Evolutionary conservation across 2,888 invertebrate genomes (phyloP).

Genomic region (Chaitophorus viminalis): DNA sequence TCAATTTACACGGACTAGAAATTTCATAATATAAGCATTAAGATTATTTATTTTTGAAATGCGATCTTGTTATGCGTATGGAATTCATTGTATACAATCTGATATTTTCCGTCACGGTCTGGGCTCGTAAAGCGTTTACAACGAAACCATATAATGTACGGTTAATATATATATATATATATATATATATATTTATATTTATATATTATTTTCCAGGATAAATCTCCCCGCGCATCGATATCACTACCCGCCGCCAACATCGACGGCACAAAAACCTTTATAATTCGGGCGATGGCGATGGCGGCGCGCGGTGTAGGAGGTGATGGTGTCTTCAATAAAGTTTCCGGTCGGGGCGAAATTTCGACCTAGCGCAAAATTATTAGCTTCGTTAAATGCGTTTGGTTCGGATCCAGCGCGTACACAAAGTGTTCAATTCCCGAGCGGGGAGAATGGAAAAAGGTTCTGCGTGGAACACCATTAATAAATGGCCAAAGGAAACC

Average conservation of each 20-base stretch:
- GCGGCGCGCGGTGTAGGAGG: background rate
- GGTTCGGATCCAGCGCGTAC: constrained; percentile 47
- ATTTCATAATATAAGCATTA: background rate
- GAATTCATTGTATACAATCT: background rate
- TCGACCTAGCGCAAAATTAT: constrained; percentile 48
- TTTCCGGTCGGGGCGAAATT: constrained; percentile 54
- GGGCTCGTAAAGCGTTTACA: constrained; percentile 6
- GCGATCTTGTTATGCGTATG: background rate
- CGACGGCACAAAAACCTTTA: constrained; percentile 36
- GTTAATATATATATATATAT: background rate
- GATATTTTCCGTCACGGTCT: constrained; percentile 25
- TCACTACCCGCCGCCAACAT: background rate
- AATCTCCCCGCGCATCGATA: constrained; percentile 19
- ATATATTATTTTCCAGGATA: constrained; percentile 20
- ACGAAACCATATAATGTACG: constrained; percentile 39
- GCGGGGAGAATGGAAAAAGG: constrained; percentile 37
- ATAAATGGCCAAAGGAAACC: constrained; percentile 46
- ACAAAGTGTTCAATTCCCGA: constrained; percentile 55
- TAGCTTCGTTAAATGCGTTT: constrained; percentile 58
- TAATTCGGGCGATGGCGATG: constrained; percentile 18
- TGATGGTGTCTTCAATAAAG: constrained; percentile 45
- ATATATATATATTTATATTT: no score
- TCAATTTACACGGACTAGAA: background rate
- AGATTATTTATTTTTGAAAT: background rate
- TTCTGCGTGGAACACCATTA: constrained; percentile 31